Conservation (phyloP, 2,113 vertebrate genomes). For the Alces alces region DNA sequence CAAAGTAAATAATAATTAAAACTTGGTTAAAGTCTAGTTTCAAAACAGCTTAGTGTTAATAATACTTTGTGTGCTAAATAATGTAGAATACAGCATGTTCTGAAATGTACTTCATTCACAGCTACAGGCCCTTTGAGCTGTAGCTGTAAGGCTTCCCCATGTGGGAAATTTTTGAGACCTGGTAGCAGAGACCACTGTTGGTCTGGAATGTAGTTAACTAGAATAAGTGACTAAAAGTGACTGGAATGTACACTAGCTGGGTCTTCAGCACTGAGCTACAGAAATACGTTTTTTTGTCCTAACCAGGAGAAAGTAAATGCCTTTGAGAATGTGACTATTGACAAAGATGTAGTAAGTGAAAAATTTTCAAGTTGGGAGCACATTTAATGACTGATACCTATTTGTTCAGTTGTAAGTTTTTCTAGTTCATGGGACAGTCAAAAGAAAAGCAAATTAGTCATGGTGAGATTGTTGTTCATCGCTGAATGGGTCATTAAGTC, state of each 20-base stretch:
- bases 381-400: not conserved
- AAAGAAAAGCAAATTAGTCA: not conserved
- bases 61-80: not conserved
- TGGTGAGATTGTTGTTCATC: not conserved
- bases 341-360: not conserved
- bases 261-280: not conserved
- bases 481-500: not conserved
- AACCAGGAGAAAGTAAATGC: not conserved
- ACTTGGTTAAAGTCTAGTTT: not conserved
- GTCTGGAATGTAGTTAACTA: not conserved
- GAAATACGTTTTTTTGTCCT: not conserved
- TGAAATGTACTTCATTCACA: not conserved
- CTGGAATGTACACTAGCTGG: not conserved
- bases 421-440: not conserved
- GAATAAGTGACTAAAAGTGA: not conserved
- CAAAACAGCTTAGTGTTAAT: not conserved
- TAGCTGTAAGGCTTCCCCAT: not conserved
- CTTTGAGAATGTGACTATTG: not conserved
- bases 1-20: not conserved
- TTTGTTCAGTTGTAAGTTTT: not conserved
- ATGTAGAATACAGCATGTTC: not conserved
- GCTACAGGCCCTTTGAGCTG: not conserved
- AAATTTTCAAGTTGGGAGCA: not conserved
- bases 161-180: not conserved
- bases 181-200: not conserved